These are phyloP conservation scores for Parotocinclus haroldoi DNA, from an alignment of 2,797 vertebrate species.

Conservation along the genomic window DNA sequence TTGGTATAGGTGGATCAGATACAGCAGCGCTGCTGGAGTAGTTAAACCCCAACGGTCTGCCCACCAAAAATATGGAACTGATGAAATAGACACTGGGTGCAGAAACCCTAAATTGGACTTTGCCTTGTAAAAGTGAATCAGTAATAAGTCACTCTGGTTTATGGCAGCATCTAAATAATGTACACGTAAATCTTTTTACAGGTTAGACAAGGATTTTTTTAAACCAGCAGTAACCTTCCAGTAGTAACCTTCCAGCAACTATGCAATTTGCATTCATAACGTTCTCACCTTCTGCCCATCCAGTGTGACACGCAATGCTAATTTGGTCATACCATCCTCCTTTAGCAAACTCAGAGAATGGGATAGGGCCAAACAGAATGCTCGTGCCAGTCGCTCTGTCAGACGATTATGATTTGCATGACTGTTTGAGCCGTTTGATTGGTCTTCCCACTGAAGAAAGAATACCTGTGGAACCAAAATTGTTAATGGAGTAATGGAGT, in stretches of 20 bases:
- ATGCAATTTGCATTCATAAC: not conserved
- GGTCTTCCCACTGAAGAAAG: conserved; percentile 85
- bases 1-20: too few species aligned
- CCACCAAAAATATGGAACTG: too few species aligned
- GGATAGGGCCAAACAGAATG: conserved; percentile 90
- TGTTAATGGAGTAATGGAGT: not conserved
- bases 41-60: too few species aligned
- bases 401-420: conserved; percentile 89
- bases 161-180: too few species aligned
- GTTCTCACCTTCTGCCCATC: conserved; percentile 86
- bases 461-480: conserved; percentile 76
- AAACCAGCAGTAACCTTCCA: not conserved
- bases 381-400: conserved; percentile 89
- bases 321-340: conserved; percentile 95
- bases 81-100: too few species aligned
- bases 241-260: not conserved
- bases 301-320: conserved; percentile 90
- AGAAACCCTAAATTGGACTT: too few species aligned
- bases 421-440: conserved; percentile 76
- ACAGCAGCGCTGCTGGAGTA: too few species aligned
- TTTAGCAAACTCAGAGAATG: conserved; percentile 93
- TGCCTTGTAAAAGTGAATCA: too few species aligned
- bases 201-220: too few species aligned
- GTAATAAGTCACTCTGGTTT: too few species aligned
- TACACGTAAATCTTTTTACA: too few species aligned